Evolutionary conservation across 1,140 invertebrate genomes (phyloP).

Genomic region (Cyclina sinensis): DNA sequence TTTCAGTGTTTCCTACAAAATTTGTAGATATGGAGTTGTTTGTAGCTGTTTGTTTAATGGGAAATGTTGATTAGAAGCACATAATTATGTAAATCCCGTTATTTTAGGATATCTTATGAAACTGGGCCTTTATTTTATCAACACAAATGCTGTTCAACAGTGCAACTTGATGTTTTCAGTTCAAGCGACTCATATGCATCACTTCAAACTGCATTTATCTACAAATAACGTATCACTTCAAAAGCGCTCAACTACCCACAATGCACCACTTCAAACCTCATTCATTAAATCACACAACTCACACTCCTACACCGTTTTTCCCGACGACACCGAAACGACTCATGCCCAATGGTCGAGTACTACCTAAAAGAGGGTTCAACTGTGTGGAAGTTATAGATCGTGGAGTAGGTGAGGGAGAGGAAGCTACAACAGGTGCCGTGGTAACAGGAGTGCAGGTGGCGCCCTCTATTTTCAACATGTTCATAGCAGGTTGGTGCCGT

Average conservation of each 20-base stretch:
- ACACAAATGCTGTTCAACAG: too few species aligned
- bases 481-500: constrained; percentile 60
- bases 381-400: constrained; percentile 22
- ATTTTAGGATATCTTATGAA: too few species aligned
- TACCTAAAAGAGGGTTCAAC: constrained; percentile 54
- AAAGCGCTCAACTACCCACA: not conserved
- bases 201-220: too few species aligned
- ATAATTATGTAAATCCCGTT: too few species aligned
- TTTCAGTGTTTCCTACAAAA: too few species aligned
- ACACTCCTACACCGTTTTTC: constrained; percentile 61
- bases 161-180: too few species aligned
- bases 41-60: too few species aligned
- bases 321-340: constrained; percentile 32
- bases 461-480: constrained; percentile 66
- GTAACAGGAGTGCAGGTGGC: constrained; percentile 53
- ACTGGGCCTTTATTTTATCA: too few species aligned
- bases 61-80: too few species aligned
- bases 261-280: constrained; percentile 36
- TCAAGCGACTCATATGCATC: too few species aligned
- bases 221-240: not conserved
- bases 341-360: constrained; percentile 17
- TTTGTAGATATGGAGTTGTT: too few species aligned
- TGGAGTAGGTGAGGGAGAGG: constrained; percentile 54
- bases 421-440: not conserved
- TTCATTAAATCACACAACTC: constrained; percentile 8